A percentile compares a stretch with the other conserved stretches of the same genome.
Evolutionary conservation across 2,888 invertebrate genomes (phyloP).

Genomic region (Proisotoma minuta): DNA sequence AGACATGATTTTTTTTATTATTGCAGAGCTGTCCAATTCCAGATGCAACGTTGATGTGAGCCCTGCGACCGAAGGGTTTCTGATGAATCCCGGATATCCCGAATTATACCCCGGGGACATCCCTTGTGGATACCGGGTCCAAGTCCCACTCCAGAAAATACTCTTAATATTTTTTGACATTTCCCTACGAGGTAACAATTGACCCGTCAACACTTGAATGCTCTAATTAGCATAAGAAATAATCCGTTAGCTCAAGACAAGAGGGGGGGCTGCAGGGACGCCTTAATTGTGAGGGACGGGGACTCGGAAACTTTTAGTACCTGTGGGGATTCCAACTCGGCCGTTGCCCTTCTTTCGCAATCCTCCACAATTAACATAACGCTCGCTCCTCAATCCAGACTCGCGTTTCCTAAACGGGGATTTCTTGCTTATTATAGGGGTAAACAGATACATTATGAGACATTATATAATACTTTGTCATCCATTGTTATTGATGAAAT

Average conservation of each 20-base stretch:
- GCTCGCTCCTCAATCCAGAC: slow-evolving; percentile 37
- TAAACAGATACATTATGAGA: slow-evolving; percentile 13
- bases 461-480: background rate
- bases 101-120: slow-evolving; percentile 43
- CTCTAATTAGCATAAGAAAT: too few relatives aligned
- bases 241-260: slow-evolving; percentile 40
- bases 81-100: slow-evolving; percentile 45
- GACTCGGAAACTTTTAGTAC: slow-evolving; percentile 39
- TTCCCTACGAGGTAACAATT: slow-evolving; percentile 42
- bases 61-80: slow-evolving; percentile 43
- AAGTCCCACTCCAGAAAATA: slow-evolving; percentile 44
- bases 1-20: background rate
- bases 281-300: slow-evolving; percentile 43
- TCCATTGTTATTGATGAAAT: too few relatives aligned
- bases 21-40: slow-evolving; percentile 41
- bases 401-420: slow-evolving; percentile 46
- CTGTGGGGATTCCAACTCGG: slow-evolving; percentile 46
- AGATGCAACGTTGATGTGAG: slow-evolving; percentile 44
- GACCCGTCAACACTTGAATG: too few relatives aligned
- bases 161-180: slow-evolving; percentile 45
- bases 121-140: slow-evolving; percentile 45
- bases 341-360: slow-evolving; percentile 44
- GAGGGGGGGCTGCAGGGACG: slow-evolving; percentile 38
- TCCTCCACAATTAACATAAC: slow-evolving; percentile 42
- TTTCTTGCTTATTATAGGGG: slow-evolving; percentile 46